Evolutionary conservation across 2,888 invertebrate species (phyloP).

Genomic region (Microdon myrmicae): DNA sequence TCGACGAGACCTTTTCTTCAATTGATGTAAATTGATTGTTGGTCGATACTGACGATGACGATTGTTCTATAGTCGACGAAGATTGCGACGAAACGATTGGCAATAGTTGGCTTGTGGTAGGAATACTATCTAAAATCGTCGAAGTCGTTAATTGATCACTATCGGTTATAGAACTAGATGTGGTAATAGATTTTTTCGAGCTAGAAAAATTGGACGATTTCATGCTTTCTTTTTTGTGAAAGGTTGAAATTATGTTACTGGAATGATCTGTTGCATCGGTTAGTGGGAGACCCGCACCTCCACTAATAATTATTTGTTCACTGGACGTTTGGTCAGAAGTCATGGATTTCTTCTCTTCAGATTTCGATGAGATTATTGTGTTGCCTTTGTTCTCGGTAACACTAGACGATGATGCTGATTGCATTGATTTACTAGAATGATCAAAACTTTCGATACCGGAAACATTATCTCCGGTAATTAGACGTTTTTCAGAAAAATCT

Average conservation of each 20-base stretch:
- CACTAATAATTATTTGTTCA: slow-evolving; percentile 11
- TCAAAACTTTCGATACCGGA: background rate
- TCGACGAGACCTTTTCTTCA: too few relatives aligned
- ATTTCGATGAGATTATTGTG: slow-evolving; percentile 20
- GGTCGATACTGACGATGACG: slow-evolving; percentile 25
- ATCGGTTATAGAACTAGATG: too few relatives aligned
- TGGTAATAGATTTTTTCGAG: slow-evolving; percentile 13
- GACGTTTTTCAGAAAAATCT: slow-evolving; percentile 19
- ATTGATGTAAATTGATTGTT: too few relatives aligned
- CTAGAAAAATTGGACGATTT: slow-evolving; percentile 17
- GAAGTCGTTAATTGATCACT: too few relatives aligned
- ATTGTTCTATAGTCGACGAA: slow-evolving; percentile 16
- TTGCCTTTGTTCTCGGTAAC: slow-evolving; percentile 2
- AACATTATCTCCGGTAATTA: slow-evolving; percentile 13
- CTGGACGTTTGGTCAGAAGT: slow-evolving; percentile 12
- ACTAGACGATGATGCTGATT: slow-evolving; percentile 7
- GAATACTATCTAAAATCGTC: too few relatives aligned
- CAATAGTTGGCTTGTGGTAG: too few relatives aligned
- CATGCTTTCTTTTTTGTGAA: slow-evolving; percentile 9
- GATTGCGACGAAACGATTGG: too few relatives aligned
- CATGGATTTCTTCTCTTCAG: slow-evolving; percentile 11
- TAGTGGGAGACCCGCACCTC: too few relatives aligned
- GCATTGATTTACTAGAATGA: background rate
- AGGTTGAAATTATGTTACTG: slow-evolving; percentile 18
- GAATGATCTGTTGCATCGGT: slow-evolving; percentile 10